Conservation (phyloP, 2,888 invertebrate genomes). For the Monochamus alternatus region DNA sequence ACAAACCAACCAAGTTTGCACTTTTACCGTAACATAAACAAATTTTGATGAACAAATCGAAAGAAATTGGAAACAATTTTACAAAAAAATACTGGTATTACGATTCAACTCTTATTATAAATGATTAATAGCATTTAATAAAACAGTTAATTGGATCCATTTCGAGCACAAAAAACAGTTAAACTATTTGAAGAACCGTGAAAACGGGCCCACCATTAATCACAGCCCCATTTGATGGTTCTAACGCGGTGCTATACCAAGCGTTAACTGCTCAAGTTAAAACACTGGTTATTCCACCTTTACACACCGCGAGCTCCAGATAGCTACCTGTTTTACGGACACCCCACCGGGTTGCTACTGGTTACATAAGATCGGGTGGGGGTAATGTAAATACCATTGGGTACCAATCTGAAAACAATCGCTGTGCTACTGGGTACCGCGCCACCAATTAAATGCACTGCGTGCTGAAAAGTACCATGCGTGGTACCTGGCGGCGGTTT, state of each 20-base stretch:
- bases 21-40: too few species aligned
- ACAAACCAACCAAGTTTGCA: too few species aligned
- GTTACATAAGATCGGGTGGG: constrained; percentile 51
- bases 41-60: too few species aligned
- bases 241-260: constrained; percentile 16
- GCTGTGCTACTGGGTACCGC: constrained; percentile 57
- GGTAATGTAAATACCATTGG: constrained; percentile 45
- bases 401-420: constrained; percentile 46
- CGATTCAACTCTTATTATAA: too few species aligned
- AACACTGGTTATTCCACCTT: constrained; percentile 37
- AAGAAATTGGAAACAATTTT: too few species aligned
- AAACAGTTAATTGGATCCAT: not conserved
- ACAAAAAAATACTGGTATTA: too few species aligned
- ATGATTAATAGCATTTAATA: not conserved
- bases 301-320: constrained; percentile 45
- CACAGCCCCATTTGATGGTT: not conserved
- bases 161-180: not conserved
- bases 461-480: constrained; percentile 35
- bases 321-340: constrained; percentile 56
- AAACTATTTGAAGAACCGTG: constrained; percentile 22
- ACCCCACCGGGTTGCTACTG: constrained; percentile 58
- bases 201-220: constrained; percentile 22
- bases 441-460: constrained; percentile 55
- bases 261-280: constrained; percentile 29
- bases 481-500: constrained; percentile 22